phyloP scores from a whole-genome alignment of 2,888 invertebrate species.

The Hemaris fuciformis region DNA sequence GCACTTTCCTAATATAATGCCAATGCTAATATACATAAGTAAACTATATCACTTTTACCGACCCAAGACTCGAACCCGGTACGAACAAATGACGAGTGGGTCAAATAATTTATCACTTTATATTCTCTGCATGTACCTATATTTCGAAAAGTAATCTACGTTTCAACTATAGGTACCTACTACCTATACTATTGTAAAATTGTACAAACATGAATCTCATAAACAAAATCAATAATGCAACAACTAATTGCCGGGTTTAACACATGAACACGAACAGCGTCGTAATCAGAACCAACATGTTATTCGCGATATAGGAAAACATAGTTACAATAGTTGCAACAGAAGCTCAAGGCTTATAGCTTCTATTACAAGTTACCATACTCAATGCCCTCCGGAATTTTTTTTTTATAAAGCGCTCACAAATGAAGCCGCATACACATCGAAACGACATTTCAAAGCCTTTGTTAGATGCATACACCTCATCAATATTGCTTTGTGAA shows the following conservation, averaged over 20 bases:
- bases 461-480: slow-evolving; percentile 43
- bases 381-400: slow-evolving; percentile 48
- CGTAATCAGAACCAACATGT: slow-evolving; percentile 2
- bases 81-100: too few species aligned
- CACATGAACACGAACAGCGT: neutral
- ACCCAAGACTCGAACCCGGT: too few species aligned
- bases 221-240: slow-evolving; percentile 3
- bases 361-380: neutral
- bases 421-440: slow-evolving; percentile 59
- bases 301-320: neutral
- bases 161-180: neutral
- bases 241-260: neutral
- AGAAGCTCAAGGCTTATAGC: slow-evolving; percentile 3
- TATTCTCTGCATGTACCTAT: neutral
- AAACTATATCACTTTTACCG: too few species aligned
- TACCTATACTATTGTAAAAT: too few species aligned
- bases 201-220: neutral
- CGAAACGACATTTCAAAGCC: slow-evolving; percentile 55
- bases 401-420: slow-evolving; percentile 64
- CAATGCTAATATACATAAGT: too few species aligned
- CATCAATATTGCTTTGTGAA: slow-evolving; percentile 36
- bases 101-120: neutral
- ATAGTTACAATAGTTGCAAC: slow-evolving; percentile 1
- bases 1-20: too few species aligned
- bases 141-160: neutral